phyloP scores from a whole-genome alignment of 1,140 invertebrate genomes.

The Triops longicaudatus region DNA sequence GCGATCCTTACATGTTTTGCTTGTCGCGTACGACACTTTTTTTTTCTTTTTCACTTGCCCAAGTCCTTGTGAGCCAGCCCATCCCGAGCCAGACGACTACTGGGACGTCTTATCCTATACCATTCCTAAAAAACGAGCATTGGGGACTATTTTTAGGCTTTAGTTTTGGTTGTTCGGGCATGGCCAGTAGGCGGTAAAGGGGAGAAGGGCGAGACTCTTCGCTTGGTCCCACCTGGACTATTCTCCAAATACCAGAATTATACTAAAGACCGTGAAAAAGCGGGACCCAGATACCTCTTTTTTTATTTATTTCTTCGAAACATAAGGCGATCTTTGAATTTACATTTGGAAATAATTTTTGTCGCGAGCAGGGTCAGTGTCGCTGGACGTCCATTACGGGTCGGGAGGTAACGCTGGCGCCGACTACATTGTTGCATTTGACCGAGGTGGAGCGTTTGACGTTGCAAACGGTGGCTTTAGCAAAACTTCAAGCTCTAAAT shows the following conservation, averaged over 20 bases:
- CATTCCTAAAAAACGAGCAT: background rate
- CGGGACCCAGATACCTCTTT: conserved; percentile 1
- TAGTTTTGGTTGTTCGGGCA: background rate
- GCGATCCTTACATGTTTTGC: background rate
- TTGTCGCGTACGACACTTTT: background rate
- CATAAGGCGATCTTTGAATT: background rate
- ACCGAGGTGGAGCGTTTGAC: conserved; percentile 70
- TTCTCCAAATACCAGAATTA: conserved; percentile 9
- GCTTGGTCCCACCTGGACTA: conserved; percentile 13
- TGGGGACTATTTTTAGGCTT: background rate
- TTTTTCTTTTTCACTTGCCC: background rate
- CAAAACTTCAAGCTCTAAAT: conserved; percentile 78
- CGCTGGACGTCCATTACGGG: conserved; percentile 70
- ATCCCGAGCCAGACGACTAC: background rate
- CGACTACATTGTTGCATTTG: conserved; percentile 60
- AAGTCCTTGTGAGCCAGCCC: background rate
- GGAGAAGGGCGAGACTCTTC: background rate
- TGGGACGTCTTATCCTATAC: conserved; percentile 9
- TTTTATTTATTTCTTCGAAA: background rate
- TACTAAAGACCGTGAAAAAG: background rate
- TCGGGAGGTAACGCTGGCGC: conserved; percentile 59
- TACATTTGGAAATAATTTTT: conserved; percentile 21
- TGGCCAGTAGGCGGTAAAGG: background rate
- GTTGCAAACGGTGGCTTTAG: conserved; percentile 70
- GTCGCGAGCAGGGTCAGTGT: conserved; percentile 59